phyloP scores from a whole-genome alignment of 2,113 vertebrate species.

The Pandion haliaetus region DNA sequence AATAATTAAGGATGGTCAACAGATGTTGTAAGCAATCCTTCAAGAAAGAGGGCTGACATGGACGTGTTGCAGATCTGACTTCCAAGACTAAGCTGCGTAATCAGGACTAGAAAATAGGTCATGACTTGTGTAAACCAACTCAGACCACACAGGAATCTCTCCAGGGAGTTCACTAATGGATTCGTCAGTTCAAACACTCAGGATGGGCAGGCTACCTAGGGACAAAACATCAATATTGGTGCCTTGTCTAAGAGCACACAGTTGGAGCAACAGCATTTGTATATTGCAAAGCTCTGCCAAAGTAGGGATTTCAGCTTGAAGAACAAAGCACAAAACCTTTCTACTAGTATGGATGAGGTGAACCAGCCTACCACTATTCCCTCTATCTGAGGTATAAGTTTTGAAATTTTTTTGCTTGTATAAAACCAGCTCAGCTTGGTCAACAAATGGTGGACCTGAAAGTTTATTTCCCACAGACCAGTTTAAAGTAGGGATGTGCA shows the following conservation, averaged over 20 bases:
- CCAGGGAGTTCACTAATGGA: neutral
- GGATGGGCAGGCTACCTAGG: neutral
- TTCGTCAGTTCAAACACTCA: neutral
- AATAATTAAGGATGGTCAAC: neutral
- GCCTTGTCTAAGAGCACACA: neutral
- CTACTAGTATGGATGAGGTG: neutral
- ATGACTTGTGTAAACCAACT: neutral
- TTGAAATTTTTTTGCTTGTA: neutral
- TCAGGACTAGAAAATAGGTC: neutral
- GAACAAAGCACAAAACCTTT: neutral
- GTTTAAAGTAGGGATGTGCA: neutral
- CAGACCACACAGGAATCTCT: neutral
- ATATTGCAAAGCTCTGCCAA: neutral
- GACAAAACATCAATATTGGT: neutral
- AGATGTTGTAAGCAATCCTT: neutral
- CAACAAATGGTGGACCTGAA: neutral
- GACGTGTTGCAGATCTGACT: neutral
- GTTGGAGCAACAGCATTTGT: neutral
- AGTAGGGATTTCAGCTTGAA: neutral
- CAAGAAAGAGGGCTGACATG: neutral
- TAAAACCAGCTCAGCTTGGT: neutral
- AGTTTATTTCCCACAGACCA: neutral
- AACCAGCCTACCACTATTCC: neutral
- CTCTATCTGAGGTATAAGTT: neutral
- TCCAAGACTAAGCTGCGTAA: neutral